A percentile compares a stretch with the other conserved stretches of the same genome.
These are phyloP conservation scores for Platerodrilus igneus DNA, from an alignment of 2,888 invertebrate species.

Conservation along the genomic window DNA sequence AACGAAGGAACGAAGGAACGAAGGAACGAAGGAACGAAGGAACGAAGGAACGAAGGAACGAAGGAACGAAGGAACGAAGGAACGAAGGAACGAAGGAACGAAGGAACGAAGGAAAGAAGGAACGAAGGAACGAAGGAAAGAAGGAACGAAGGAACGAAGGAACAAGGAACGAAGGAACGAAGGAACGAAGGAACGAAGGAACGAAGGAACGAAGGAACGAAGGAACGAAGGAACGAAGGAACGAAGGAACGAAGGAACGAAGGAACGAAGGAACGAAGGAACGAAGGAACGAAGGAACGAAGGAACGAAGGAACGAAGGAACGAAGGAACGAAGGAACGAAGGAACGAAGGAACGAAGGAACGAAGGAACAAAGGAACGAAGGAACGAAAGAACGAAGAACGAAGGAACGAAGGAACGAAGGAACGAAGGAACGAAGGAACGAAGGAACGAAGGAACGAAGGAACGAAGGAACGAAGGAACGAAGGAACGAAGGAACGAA, in stretches of 20 bases:
- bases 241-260: conserved; percentile 4
- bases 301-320: no score
- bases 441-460: no score
- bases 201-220: conserved; percentile 2
- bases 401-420: no score
- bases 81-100: conserved; percentile 4
- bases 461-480: no score
- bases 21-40: conserved; percentile 5
- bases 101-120: conserved; percentile 3
- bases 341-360: no score
- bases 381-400: no score
- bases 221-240: conserved; percentile 3
- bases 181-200: no score
- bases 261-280: conserved; percentile 4
- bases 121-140: conserved; percentile 3
- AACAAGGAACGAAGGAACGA: conserved; percentile 5
- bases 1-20: conserved; percentile 4
- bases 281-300: conserved; percentile 1
- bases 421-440: no score
- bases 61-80: conserved; percentile 5
- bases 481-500: no score
- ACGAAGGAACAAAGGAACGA: no score
- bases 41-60: conserved; percentile 4
- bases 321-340: no score
- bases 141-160: conserved; percentile 1